phyloP scores from a whole-genome alignment of 2,888 invertebrate genomes.

The Sabatieria punctata region DNA sequence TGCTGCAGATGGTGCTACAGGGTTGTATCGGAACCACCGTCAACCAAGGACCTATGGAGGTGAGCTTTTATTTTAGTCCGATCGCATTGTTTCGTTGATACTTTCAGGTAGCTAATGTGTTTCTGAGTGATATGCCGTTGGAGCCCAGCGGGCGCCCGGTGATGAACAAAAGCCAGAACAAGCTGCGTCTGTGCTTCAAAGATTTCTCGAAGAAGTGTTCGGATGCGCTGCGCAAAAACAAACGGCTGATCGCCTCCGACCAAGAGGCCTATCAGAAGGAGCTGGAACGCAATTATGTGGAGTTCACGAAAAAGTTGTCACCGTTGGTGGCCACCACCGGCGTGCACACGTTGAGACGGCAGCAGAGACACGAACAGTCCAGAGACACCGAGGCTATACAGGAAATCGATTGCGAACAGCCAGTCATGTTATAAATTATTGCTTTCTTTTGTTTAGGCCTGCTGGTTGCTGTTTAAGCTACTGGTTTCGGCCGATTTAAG shows the following conservation, averaged over 20 bases:
- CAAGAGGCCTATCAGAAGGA: slow-evolving; percentile 94
- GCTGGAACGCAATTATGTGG: slow-evolving; percentile 50
- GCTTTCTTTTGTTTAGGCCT: neutral
- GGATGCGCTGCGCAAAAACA: slow-evolving; percentile 21
- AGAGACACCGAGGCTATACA: neutral
- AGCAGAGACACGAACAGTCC: neutral
- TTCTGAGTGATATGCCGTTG: slow-evolving; percentile 56
- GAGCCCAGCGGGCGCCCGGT: slow-evolving; percentile 38
- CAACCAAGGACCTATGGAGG: slow-evolving; percentile 75
- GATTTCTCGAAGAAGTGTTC: slow-evolving; percentile 76
- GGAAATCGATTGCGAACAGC: neutral
- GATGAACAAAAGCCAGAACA: slow-evolving; percentile 72
- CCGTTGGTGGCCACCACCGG: slow-evolving; percentile 47
- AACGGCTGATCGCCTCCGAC: slow-evolving; percentile 45
- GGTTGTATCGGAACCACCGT: slow-evolving; percentile 43
- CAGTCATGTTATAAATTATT: neutral
- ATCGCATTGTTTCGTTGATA: neutral
- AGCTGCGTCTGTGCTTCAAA: slow-evolving; percentile 78
- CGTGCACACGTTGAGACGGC: neutral
- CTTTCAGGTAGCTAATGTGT: slow-evolving; percentile 53
- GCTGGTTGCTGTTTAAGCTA: no score
- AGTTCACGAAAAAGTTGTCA: slow-evolving; percentile 60
- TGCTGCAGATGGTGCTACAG: slow-evolving; percentile 89
- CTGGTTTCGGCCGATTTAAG: no score
- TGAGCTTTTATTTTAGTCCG: slow-evolving; percentile 32